Base-by-base conservation (phyloP, 1,140 invertebrate species). In the Bombus cullumanus region DNA sequence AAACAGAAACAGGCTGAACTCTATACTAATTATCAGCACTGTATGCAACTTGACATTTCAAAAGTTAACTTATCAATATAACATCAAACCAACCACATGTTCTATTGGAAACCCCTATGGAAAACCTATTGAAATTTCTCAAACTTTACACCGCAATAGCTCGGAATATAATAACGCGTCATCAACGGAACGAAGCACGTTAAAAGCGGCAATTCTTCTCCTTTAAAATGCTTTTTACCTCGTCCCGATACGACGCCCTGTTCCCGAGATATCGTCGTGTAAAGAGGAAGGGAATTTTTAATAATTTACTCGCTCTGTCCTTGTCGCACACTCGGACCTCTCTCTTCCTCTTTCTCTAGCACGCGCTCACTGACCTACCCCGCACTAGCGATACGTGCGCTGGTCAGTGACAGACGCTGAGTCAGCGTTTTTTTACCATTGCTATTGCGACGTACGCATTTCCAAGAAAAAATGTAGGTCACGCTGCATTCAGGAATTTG, bases 381-480 rank as follows among this genome's bases (percentile, higher is more conserved):
- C 28, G 31, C 53, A 8, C 25, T 2, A 9, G 34, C 9, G 34
- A 8, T 37, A 6, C 43, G 59, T 62, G 68, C 34, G 53, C 47
- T 62, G 79, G 79, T 73, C 79, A 81, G 22, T 62, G 47, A 18
- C 66, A 39, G 13, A n/a, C 37, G 37, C n/a, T 31, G 68, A 69
- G 34, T 81, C 41, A 53, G 28, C 34, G 15, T 78, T 31, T 78
- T 78, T 78, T 25, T 25, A 64, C 59, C 34, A 18, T 66, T 66
- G 15, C 39, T 78, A 78, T 22, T n/a, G 75, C 28, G 15, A 10
- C 34, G 39, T 47, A 78, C 59, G 39, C 76, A 66, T 64, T 69
- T 81, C 53, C n/a, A 47, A 13, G 66, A 69, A 71, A 39, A 39
- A 39, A 81, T 71, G 66, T 81, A 31, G 78, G 78, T 81, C 78